Evolutionary conservation across 2,888 invertebrate species (phyloP).

Genomic region (Agapetus fuscipes): DNA sequence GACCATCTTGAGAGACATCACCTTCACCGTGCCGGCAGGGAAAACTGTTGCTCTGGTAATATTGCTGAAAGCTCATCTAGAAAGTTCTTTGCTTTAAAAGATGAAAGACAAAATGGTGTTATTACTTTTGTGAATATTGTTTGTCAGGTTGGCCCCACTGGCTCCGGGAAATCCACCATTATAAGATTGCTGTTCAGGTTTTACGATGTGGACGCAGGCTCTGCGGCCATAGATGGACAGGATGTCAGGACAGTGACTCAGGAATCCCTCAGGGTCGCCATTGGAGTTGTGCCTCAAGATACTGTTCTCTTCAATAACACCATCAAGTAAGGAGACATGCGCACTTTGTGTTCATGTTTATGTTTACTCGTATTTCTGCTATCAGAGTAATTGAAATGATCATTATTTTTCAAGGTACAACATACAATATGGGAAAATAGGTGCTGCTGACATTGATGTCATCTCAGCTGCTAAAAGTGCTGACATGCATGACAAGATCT

Average conservation of each 20-base stretch:
- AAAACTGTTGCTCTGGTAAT: slow-evolving; percentile 77
- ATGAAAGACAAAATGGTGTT: too few species aligned
- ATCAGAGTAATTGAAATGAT: too few species aligned
- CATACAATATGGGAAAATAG: slow-evolving; percentile 82
- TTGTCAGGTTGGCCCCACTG: slow-evolving; percentile 73
- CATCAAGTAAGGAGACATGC: slow-evolving; percentile 65
- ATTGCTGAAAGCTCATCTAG: too few species aligned
- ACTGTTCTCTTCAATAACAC: slow-evolving; percentile 92
- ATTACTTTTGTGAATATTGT: too few species aligned
- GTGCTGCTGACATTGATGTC: slow-evolving; percentile 70
- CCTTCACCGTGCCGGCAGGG: slow-evolving; percentile 72
- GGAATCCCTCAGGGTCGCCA: slow-evolving; percentile 69
- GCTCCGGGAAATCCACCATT: slow-evolving; percentile 93
- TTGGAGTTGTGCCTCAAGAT: slow-evolving; percentile 96
- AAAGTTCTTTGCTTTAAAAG: too few species aligned
- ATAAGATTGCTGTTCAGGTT: slow-evolving; percentile 92
- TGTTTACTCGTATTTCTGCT: too few species aligned
- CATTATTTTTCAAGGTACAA: slow-evolving; percentile 70
- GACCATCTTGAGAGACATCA: slow-evolving; percentile 64
- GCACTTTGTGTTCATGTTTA: not conserved
- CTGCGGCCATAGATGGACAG: slow-evolving; percentile 79
- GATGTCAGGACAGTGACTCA: slow-evolving; percentile 81
- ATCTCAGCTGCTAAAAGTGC: slow-evolving; percentile 84
- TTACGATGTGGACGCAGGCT: slow-evolving; percentile 86
- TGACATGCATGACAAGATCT: slow-evolving; percentile 87